phyloP scores from a whole-genome alignment of 2,888 invertebrate genomes.

The Synergus gifuensis region DNA sequence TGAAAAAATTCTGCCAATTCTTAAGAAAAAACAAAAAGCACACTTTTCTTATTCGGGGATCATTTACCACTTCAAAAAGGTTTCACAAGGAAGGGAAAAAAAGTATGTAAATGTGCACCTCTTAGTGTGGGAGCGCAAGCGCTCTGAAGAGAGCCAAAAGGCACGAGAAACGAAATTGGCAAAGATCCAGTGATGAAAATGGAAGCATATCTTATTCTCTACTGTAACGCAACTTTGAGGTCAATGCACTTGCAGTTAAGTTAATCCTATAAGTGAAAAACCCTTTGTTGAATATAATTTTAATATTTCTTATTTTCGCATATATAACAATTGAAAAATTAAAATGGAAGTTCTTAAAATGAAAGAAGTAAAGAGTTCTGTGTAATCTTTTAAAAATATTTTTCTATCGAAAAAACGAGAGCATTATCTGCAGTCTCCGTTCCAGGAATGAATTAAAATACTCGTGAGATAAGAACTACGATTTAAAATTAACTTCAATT shows the following conservation, averaged over 20 bases:
- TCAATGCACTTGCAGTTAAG: constrained; percentile 65
- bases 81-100: background rate
- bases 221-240: constrained; percentile 62
- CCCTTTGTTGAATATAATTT: background rate
- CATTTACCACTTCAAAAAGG: background rate
- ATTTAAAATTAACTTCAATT: background rate
- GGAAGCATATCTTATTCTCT: constrained; percentile 75
- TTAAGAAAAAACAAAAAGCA: background rate
- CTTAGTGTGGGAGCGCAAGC: constrained; percentile 51
- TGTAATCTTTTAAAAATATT: background rate
- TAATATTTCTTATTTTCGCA: background rate
- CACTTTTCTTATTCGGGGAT: background rate
- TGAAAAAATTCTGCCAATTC: too few species aligned
- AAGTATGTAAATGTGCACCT: background rate
- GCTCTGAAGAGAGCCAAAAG: constrained; percentile 52
- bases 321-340: too few species aligned
- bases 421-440: background rate
- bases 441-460: background rate
- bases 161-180: constrained; percentile 65
- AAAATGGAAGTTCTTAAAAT: too few species aligned
- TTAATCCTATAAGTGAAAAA: constrained; percentile 45
- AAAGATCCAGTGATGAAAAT: constrained; percentile 74
- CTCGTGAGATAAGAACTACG: background rate
- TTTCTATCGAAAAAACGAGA: background rate
- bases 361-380: too few species aligned